Evolutionary conservation across 2,888 invertebrate species (phyloP).

Genomic region (Plagiodera versicolora): DNA sequence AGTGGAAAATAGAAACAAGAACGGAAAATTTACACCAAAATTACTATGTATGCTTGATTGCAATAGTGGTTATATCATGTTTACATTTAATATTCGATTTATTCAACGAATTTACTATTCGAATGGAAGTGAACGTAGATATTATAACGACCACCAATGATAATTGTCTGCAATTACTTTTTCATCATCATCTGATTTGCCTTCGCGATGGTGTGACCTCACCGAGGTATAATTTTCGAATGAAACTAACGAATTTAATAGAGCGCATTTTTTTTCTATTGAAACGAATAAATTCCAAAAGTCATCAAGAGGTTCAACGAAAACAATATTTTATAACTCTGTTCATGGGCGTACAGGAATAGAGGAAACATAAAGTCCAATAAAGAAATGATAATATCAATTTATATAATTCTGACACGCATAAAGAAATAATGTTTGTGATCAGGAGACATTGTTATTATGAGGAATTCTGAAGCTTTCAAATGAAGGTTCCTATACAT

Average conservation of each 20-base stretch:
- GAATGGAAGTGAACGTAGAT: constrained; percentile 1
- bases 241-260: constrained; percentile 11
- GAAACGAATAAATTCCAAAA: constrained; percentile 2
- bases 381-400: no score
- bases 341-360: background rate
- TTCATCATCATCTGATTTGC: constrained; percentile 1
- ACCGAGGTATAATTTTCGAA: constrained; percentile 3
- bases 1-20: no score
- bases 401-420: no score
- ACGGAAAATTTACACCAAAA: no score
- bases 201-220: background rate
- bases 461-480: no score
- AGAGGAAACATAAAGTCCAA: no score
- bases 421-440: no score
- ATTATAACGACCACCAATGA: background rate
- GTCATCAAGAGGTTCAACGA: constrained; percentile 21
- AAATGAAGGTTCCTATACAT: no score
- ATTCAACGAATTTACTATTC: background rate
- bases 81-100: no score
- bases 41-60: no score
- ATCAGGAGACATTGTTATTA: no score
- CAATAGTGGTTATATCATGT: no score
- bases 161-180: constrained; percentile 7
- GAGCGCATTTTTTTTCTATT: constrained; percentile 8
- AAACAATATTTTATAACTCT: constrained; percentile 23